Evolutionary conservation across 2,888 invertebrate species (phyloP), one percentile per base, ranked within the genome.

Genomic region (Emesis furor): DNA sequence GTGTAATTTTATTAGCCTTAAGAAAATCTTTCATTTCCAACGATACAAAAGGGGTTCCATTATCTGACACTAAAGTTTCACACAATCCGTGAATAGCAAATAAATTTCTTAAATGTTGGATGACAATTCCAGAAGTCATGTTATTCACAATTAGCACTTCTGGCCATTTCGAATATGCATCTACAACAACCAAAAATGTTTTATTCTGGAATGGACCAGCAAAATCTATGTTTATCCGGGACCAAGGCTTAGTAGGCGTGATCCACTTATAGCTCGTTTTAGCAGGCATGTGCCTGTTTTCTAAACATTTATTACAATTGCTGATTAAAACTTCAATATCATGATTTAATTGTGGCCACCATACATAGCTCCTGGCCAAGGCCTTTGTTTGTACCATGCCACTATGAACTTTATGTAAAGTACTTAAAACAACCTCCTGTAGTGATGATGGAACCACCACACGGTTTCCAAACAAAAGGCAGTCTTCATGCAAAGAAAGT

Each of bases 301-400:
- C 73, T n/a, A 79, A 39, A 78, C 69, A 79, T 10, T 67, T 80
- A 35, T 62, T 51, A 51, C 76, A 55, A 10, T 37, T 30, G 17
- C 46, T 12, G 0, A 68, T 35, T 71, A 37, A 59, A 32, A 4
- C 2, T 42, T 82, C 78, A 30, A 82, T 85, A 32, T 86, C 82
- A 37, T 79, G 39, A 73, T 88, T 79, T 3, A 89, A 62, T n/a
- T 78, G 51, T 67, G 84, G 85, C 88, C 88, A 89, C 86, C 86
- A 89, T 0, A 89, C 82, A 68, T 87, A 88, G n/a, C 87, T 85
- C 55, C 88, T 79, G 10, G 87, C 88, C 4, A 87, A 14, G 7
- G 83, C 79, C 68, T 89, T 89, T 4, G 85, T 90, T 42, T 86
- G 81, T 4, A 87, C 83, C 6, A 88, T 86, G 0, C 89, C 89